Evolutionary conservation across 1,140 invertebrate species (phyloP), one percentile per base, ranked within the genome.

Genomic region (Trialeurodes vaporariorum): DNA sequence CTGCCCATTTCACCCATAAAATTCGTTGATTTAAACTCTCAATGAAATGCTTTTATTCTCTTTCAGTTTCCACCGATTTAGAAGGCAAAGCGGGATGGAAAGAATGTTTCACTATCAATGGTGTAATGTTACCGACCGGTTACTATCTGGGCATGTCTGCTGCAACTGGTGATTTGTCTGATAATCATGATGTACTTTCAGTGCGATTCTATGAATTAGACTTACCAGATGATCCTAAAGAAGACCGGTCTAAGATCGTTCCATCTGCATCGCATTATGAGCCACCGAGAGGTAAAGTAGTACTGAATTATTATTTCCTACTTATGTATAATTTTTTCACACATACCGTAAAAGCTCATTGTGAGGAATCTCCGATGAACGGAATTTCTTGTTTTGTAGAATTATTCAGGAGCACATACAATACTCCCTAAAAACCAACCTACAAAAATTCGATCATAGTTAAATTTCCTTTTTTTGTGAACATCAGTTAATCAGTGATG

Each of bases 111-210:
- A 83, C 83, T 62, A 94, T 98, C 0, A 83, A 88, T 71, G 94
- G 93, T 67, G 89, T 99, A 1, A 83, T 88, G 69, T 81, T 99
- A 22, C 98, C 98, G 0, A 96, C 95, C 13, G 93, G 93, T 1
- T 98, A 98, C 79, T 97, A 86, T 79, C 91, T 98, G 78, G 98
- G 98, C 59, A 80, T 96, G 17, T 90, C 93, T 0, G 94, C 97
- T 17, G 96, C 94, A 0, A 99, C 98, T 2, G 98, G 98, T 11
- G 94, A 98, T 79, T 80, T 99, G 62, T 91, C 88, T 61, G 97
- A 99, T 83, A 97, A 94, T 78, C 97, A 99, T 81, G 96, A 99
- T 77, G 86, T 99, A 68, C 83, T 97, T 64, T 89, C 92, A 11
- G 83, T 99, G 62, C 92, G 93, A 79, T 84, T 96, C 70, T 98